Percentiles rank a stretch among this genome's conserved stretches.
Evolutionary conservation across 1,140 invertebrate species (phyloP).

Genomic region (Fopius arisanus): DNA sequence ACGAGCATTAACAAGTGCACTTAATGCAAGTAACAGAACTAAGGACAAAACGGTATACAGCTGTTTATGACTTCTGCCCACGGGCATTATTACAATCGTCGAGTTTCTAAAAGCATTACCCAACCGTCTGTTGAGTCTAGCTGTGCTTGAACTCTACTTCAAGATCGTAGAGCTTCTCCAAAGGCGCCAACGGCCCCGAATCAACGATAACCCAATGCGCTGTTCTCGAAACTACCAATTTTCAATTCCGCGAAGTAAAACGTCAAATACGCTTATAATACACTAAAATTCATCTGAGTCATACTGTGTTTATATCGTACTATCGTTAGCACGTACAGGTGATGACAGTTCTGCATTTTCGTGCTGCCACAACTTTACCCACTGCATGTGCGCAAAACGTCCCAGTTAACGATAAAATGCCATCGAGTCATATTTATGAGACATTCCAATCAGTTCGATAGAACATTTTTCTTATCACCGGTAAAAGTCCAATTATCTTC

Average conservation of each 20-base stretch:
- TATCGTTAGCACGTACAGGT: constrained; percentile 29
- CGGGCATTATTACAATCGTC: constrained; percentile 22
- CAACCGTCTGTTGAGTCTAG: background rate
- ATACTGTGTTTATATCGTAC: background rate
- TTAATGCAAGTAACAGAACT: background rate
- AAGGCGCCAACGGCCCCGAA: background rate
- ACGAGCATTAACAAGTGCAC: background rate
- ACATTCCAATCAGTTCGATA: constrained; percentile 2
- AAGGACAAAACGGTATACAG: constrained; percentile 10
- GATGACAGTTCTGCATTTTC: constrained; percentile 7
- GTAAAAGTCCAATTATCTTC: constrained; percentile 19
- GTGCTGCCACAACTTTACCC: background rate
- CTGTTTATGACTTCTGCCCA: constrained; percentile 6
- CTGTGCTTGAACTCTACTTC: background rate
- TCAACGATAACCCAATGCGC: background rate
- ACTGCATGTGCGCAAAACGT: background rate
- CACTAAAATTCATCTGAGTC: background rate
- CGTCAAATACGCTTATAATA: background rate
- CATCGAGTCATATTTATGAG: constrained; percentile 1
- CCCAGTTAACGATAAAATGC: background rate
- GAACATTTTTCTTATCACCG: constrained; percentile 4
- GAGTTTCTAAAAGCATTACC: constrained; percentile 11
- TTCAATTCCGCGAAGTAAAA: background rate
- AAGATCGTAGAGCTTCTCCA: background rate
- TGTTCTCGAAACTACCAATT: background rate